A percentile compares a stretch with the other conserved stretches of the same genome.
Conservation (phyloP, 2,888 invertebrate genomes). For the Callimorpha dominula region DNA sequence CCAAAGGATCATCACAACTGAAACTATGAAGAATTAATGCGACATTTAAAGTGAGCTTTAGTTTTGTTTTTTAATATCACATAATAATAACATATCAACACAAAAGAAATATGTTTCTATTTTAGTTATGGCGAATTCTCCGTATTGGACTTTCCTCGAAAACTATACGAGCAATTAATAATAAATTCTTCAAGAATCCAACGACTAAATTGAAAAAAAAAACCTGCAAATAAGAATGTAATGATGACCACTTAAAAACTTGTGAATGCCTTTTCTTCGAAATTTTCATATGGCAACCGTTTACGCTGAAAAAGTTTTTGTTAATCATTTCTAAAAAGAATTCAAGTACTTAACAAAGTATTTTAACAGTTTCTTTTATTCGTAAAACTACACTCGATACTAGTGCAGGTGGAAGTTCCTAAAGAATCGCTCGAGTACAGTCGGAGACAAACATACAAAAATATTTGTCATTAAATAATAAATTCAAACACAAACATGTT, state of each 20-base stretch:
- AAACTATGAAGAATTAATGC: neutral
- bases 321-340: constrained; percentile 3
- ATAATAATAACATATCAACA: too few relatives aligned
- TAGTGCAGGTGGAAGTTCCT: constrained; percentile 5
- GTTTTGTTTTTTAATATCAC: constrained; percentile 12
- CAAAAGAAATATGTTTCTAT: constrained; percentile 3
- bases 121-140: constrained; percentile 29
- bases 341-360: constrained; percentile 15
- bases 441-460: constrained; percentile 16
- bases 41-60: constrained; percentile 42
- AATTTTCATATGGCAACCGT: constrained; percentile 16
- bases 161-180: constrained; percentile 16
- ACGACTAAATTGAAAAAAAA: constrained; percentile 27
- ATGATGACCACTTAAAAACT: constrained; percentile 44
- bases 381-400: neutral
- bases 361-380: constrained; percentile 20
- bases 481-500: neutral
- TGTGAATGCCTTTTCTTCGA: constrained; percentile 46
- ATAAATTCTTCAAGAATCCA: constrained; percentile 31
- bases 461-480: neutral
- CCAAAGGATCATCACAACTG: too few relatives aligned
- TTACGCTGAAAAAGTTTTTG: neutral
- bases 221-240: constrained; percentile 44
- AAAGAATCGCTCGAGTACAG: constrained; percentile 26
- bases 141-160: constrained; percentile 30